These are phyloP conservation scores for Mesorhabditis spiculigera DNA, from an alignment of 2,888 invertebrate genomes.

Conservation along the genomic window DNA sequence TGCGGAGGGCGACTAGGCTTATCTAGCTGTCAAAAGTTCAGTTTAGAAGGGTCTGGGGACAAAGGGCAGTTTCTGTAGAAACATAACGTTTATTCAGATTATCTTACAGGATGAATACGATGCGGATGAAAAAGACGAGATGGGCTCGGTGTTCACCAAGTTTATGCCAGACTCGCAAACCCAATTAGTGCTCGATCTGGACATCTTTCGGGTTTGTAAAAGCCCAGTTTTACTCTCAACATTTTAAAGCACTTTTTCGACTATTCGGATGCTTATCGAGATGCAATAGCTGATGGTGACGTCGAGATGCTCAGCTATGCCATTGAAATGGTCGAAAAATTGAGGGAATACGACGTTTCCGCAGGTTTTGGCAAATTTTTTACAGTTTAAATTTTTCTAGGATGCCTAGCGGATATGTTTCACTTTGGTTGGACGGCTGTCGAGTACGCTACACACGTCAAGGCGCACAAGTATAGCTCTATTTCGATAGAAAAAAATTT, in stretches of 20 bases:
- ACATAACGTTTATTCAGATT: too few relatives aligned
- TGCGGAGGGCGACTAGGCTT: too few relatives aligned
- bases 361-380: conserved; percentile 18
- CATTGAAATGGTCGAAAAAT: conserved; percentile 29
- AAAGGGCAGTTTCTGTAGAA: too few relatives aligned
- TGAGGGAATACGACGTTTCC: conserved; percentile 35
- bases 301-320: conserved; percentile 45
- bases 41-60: too few relatives aligned
- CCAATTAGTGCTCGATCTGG: conserved; percentile 51
- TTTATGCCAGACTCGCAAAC: conserved; percentile 50
- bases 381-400: conserved; percentile 17
- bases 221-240: too few relatives aligned
- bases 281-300: conserved; percentile 42
- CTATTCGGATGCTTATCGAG: conserved; percentile 32
- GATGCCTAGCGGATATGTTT: conserved; percentile 50
- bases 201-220: conserved; percentile 42
- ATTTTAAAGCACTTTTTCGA: conserved; percentile 36
- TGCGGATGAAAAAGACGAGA: conserved; percentile 10
- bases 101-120: conserved; percentile 5
- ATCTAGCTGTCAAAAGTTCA: too few relatives aligned
- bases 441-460: conserved; percentile 51
- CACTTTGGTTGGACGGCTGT: conserved; percentile 53
- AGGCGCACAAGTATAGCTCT: conserved; percentile 25
- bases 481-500: conserved; percentile 8
- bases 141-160: conserved; percentile 41